Base-by-base conservation (phyloP, 2,797 vertebrate genomes). In the Fundulus diaphanus region DNA sequence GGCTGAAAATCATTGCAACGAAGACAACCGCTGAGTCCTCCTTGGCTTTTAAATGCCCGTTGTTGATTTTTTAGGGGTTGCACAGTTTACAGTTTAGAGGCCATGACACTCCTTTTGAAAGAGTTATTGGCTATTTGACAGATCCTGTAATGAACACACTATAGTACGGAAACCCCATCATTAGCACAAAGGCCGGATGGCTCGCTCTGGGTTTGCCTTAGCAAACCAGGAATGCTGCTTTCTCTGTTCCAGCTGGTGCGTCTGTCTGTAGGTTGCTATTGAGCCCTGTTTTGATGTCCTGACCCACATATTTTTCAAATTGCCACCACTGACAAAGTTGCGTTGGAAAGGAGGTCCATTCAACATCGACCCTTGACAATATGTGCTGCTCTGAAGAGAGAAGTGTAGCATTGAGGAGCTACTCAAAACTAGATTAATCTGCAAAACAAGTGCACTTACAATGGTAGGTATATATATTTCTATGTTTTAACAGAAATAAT, bases 141-240 rank as follows among this genome's bases (percentile, higher is more conserved):
- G 87, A 90, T 87, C 93, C 93, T 95, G 92, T 95, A 95, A 94
- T 95, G 92, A 94, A 95, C 94, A 94, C 91, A 90, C 78, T 80
- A 69, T 79, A 70, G 44, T 89, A 82, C 82, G 44, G 70, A 78
- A 83, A 91, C 84, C 84, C 89, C 88, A 78, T 93, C 86, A 93
- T 95, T 94, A 94, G 88, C 89, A 73, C 48, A 74, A 79, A 88
- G 46, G 49, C 72, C 69, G 88, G 89, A 90, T 88, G 84, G 87
- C 87, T 81, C 52, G 51, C 78, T 86, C 82, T 85, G 57, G 80
- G 61, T 87, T 88, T 84, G 82, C 90, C 84, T 90, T 65, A 73
- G 63, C 66, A 90, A 92, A 92, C 87, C 86, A 90, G 89, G 76
- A 88, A 86, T 87, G 71, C 83, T 73, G 81, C 78, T 87, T 85